phyloP scores from a whole-genome alignment of 2,797 vertebrate genomes.

The Falco biarmicus region DNA sequence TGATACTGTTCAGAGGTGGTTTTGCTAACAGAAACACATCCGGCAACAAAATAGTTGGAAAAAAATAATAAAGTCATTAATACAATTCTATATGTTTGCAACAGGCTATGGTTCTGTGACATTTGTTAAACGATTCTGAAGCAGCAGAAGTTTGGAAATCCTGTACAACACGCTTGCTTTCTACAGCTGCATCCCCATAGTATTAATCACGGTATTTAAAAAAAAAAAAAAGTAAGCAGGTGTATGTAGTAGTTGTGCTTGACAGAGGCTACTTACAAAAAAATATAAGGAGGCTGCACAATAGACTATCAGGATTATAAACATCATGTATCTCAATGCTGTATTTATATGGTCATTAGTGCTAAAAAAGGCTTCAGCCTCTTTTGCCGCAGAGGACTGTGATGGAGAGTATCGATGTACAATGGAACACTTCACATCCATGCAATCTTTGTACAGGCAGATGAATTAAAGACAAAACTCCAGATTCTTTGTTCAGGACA shows the following conservation, averaged over 20 bases:
- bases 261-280: not conserved
- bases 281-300: not conserved
- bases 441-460: not conserved
- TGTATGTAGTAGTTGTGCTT: not conserved
- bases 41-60: not conserved
- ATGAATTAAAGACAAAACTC: not conserved
- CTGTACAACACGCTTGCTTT: not conserved
- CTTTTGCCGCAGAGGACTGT: not conserved
- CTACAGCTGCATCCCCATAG: not conserved
- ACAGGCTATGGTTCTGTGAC: not conserved
- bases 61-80: constrained; percentile 3
- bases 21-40: not conserved
- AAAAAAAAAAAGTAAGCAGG: not conserved
- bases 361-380: not conserved
- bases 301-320: not conserved
- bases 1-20: not conserved
- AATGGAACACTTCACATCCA: not conserved
- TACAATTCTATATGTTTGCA: not conserved
- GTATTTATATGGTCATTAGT: not conserved
- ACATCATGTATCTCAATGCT: not conserved
- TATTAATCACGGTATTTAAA: not conserved
- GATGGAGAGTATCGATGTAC: not conserved
- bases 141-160: not conserved
- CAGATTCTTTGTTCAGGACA: not conserved
- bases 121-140: not conserved